Evolutionary conservation across 2,888 invertebrate genomes (phyloP).

Genomic region (Luperina testacea): DNA sequence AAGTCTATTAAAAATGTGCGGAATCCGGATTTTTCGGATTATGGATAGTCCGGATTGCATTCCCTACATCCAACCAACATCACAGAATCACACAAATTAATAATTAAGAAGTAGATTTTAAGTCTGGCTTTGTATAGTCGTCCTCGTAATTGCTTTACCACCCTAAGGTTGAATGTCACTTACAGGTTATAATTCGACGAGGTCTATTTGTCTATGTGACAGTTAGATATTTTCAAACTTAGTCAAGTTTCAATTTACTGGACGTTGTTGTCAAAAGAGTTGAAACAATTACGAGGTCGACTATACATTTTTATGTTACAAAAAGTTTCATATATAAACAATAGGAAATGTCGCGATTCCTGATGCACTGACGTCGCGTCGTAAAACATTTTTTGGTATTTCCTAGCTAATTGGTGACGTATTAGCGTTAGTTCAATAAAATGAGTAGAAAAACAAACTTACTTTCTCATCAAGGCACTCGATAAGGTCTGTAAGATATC

Average conservation of each 20-base stretch:
- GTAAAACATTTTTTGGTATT: neutral
- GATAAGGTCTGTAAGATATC: constrained; percentile 98
- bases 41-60: too few relatives aligned
- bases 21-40: too few relatives aligned
- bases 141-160: neutral
- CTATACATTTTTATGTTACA: neutral
- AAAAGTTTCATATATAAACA: neutral
- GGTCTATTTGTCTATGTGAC: neutral
- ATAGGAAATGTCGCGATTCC: neutral
- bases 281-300: neutral
- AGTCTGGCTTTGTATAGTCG: neutral
- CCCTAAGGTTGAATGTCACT: neutral
- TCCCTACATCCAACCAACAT: too few relatives aligned
- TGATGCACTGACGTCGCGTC: neutral
- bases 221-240: neutral
- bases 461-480: constrained; percentile 99
- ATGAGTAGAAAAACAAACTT: constrained; percentile 1
- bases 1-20: too few relatives aligned
- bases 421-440: neutral
- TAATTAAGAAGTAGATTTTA: neutral
- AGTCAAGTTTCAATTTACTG: too few relatives aligned
- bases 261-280: too few relatives aligned
- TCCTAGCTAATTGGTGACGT: neutral
- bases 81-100: neutral
- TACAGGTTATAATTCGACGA: neutral